A percentile compares a stretch with the other conserved stretches of the same genome.
Conservation (phyloP, 2,888 invertebrate species). For the Orthosia gracilis region DNA sequence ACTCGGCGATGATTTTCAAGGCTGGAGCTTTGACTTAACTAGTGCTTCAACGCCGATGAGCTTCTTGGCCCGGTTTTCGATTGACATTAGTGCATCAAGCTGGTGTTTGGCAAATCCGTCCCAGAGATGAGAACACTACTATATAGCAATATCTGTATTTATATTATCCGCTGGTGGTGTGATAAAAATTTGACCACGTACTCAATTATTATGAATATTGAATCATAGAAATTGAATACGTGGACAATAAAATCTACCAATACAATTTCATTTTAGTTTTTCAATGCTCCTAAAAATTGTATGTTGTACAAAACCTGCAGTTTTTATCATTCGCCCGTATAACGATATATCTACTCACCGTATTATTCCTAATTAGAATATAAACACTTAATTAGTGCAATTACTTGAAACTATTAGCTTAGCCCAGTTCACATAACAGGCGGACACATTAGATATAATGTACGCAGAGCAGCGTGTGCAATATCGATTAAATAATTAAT, state of each 20-base stretch:
- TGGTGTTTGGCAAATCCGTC: no score
- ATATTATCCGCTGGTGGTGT: no score
- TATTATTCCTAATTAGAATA: constrained; percentile 17
- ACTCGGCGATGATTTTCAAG: no score
- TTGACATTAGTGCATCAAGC: no score
- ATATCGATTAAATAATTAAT: constrained; percentile 37
- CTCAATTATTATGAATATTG: background rate
- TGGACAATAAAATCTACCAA: no score
- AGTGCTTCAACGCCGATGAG: no score
- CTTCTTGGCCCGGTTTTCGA: no score
- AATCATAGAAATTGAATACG: no score
- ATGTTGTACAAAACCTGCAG: background rate
- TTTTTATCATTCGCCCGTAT: constrained; percentile 13
- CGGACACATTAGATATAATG: constrained; percentile 8
- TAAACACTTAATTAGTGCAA: constrained; percentile 19
- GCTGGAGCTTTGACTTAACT: no score
- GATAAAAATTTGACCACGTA: no score
- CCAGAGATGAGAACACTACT: no score
- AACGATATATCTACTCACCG: background rate
- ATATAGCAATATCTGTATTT: no score
- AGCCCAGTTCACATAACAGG: background rate
- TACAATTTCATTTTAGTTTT: background rate
- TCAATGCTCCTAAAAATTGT: background rate
- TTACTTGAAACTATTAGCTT: constrained; percentile 19
- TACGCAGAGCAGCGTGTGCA: constrained; percentile 21